phyloP scores from a whole-genome alignment of 1,140 invertebrate species.

The Lerema accius region DNA sequence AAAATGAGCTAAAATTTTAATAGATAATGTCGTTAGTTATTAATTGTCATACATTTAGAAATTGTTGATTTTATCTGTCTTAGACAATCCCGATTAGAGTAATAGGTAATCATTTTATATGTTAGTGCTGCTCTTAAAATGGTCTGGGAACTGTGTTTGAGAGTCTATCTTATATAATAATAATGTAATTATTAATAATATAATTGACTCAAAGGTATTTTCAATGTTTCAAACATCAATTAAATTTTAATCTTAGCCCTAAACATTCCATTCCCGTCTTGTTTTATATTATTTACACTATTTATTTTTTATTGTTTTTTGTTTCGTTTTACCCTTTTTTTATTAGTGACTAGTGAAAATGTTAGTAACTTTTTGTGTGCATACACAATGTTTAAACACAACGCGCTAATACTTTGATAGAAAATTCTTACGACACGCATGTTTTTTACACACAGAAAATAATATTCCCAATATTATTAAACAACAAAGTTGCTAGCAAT shows the following conservation, averaged over 20 bases:
- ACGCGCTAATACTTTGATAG: background rate
- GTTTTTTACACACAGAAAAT: background rate
- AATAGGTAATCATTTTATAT: constrained; percentile 20
- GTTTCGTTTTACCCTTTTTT: constrained; percentile 34
- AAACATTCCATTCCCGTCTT: constrained; percentile 65
- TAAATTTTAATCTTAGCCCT: constrained; percentile 42
- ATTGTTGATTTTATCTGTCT: constrained; percentile 27
- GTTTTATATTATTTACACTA: constrained; percentile 43
- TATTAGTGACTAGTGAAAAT: background rate
- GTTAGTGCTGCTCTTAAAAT: constrained; percentile 66
- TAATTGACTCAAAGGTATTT: constrained; percentile 57
- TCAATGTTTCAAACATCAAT: constrained; percentile 60
- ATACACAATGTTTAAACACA: background rate
- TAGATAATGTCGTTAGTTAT: constrained; percentile 34
- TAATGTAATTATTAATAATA: constrained; percentile 54
- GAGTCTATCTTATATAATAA: constrained; percentile 54
- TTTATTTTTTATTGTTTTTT: constrained; percentile 40
- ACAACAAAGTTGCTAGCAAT: background rate
- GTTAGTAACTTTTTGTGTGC: background rate
- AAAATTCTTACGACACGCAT: background rate
- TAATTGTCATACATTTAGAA: constrained; percentile 16
- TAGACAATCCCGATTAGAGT: constrained; percentile 33
- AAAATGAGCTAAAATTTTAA: constrained; percentile 37
- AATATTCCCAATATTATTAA: background rate
- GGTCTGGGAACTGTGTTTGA: constrained; percentile 53